Percentiles rank a stretch among this genome's conserved stretches.
Conservation (phyloP, 2,113 vertebrate species). For the Phylloscopus whistleri region DNA sequence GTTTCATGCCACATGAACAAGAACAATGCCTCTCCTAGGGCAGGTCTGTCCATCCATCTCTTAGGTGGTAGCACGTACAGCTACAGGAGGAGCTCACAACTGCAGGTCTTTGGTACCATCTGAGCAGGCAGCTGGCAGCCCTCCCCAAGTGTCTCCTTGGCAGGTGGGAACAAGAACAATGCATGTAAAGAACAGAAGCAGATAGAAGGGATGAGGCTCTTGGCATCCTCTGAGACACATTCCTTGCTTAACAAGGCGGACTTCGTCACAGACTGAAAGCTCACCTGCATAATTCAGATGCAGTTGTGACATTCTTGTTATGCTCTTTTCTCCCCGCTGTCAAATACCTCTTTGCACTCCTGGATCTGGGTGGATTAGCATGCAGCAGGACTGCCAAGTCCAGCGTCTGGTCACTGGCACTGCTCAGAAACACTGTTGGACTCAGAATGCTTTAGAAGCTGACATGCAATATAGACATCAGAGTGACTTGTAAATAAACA, state of each 20-base stretch:
- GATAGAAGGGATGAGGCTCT: background rate
- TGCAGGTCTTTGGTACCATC: background rate
- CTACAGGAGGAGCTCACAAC: background rate
- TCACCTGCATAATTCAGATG: background rate
- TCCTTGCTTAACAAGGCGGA: background rate
- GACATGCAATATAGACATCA: background rate
- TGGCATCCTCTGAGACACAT: background rate
- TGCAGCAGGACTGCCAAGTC: background rate
- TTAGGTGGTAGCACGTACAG: background rate
- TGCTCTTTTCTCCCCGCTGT: background rate
- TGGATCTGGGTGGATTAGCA: background rate
- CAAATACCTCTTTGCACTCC: background rate
- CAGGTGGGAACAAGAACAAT: background rate
- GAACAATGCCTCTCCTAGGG: background rate
- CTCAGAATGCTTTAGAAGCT: background rate
- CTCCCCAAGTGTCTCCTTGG: background rate
- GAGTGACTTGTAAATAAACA: background rate
- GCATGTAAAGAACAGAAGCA: background rate
- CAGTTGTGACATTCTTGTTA: background rate
- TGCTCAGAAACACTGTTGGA: background rate
- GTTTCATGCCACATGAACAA: background rate
- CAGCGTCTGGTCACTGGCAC: background rate
- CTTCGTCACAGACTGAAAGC: background rate
- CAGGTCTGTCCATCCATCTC: background rate
- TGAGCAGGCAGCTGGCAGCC: background rate